A percentile compares a stretch with the other conserved stretches of the same genome.
Evolutionary conservation across 2,113 vertebrate species (phyloP).

Genomic region (Gasterosteus nipponicus): DNA sequence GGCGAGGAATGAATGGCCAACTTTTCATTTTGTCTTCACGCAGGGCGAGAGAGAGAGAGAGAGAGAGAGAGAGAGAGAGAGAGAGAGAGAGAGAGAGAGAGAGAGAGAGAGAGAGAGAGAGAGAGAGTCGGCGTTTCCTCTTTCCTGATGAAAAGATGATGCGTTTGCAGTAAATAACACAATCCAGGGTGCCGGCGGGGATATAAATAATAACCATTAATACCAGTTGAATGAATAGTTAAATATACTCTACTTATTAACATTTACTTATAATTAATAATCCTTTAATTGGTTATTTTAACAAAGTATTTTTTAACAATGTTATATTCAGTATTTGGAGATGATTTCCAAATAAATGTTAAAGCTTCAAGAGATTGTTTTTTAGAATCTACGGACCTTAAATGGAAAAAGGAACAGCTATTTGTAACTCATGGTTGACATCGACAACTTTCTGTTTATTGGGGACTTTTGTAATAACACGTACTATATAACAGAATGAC

Average conservation of each 20-base stretch:
- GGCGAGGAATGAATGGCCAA: background rate
- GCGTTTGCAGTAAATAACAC: background rate
- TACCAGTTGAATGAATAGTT: background rate
- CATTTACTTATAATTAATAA: background rate
- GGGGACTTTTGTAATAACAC: too few relatives aligned
- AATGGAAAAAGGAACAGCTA: too few relatives aligned
- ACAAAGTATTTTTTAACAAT: background rate
- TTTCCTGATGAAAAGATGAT: slow-evolving; percentile 1
- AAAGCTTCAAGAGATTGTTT: background rate
- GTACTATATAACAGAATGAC: too few relatives aligned
- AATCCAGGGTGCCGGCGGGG: too few relatives aligned
- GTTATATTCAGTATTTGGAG: background rate
- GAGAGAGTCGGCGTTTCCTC: background rate
- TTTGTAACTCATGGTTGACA: too few relatives aligned
- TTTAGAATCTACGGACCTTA: too few relatives aligned
- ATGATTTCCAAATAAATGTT: background rate
- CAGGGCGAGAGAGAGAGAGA: too few relatives aligned
- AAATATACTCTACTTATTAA: background rate
- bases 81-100: too few relatives aligned
- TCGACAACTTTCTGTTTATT: too few relatives aligned
- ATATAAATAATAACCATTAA: background rate
- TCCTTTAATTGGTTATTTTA: background rate
- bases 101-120: too few relatives aligned
- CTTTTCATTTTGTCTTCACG: background rate
- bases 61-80: too few relatives aligned